Evolutionary conservation across 2,113 vertebrate species (phyloP), one percentile per base, ranked within the genome.

Genomic region (Cyanocitta stelleri): DNA sequence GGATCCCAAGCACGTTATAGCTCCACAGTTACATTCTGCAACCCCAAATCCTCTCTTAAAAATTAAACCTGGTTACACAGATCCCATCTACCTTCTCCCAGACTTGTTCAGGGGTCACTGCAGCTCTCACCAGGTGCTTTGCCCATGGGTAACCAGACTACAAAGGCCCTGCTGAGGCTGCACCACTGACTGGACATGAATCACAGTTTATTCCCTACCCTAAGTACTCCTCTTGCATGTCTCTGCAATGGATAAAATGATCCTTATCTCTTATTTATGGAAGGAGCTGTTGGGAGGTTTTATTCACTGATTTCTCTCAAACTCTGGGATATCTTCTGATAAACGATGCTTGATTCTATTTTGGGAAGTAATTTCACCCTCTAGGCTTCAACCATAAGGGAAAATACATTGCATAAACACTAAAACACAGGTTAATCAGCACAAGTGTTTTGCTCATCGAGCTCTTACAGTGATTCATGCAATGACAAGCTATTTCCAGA

Each of bases 281-380:
- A 75, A 93, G 58, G 58, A 89, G 83, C 61, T 90, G 61, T 35
- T 94, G 83, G 69, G 88, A 94, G 77, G 46, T 85, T 93, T 95
- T 78, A 89, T 92, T 94, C 64, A 94, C 74, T 49, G 54, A 61
- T 72, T 54, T 77, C 79, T 90, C 84, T 75, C 56, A 66, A 93
- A 85, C 80, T 67, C 69, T 71, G 77, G 61, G 64, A 48, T 93
- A 62, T 68, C 76, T 81, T 76, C 80, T 51, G 80, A 90, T 76
- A 76, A 64, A 75, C 81, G 88, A 85, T 33, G 64, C 68, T 91
- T 14, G 56, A 46, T 59, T 59, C 73, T 90, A 75, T 85, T 97
- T 94, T 46, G 46, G 77, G 83, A 90, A 94, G 76, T 92, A 89
- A 94, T 93, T 95, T 95, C 69, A 93, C 88, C 69, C 90, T 92